Evolutionary conservation across 1,140 invertebrate species (phyloP), one percentile per base, ranked within the genome.

Genomic region (Drosophila sechellia): DNA sequence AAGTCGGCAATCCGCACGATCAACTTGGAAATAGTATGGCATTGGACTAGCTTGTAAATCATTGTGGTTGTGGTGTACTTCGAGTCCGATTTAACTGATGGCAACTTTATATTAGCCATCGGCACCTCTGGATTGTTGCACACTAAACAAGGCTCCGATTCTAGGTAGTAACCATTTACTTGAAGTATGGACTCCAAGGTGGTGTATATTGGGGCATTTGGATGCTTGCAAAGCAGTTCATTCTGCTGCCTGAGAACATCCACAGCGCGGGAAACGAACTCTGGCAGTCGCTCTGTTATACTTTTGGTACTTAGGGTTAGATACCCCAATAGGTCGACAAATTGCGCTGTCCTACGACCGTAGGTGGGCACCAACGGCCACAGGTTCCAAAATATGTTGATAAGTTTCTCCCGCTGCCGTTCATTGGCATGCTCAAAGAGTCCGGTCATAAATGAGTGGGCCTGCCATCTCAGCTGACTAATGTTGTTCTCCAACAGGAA

Each of bases 11-110:
- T 98, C 45, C 98, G 95, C 12, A 99, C 94, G 5, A 96, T 97
- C 56, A 99, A 97, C 81, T 98, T 97, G 79, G 97, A 98, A 54
- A 99, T 98, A 54, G 96, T 98, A 90, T 99, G 97, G 91, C 97
- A 97, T 49, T 97, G 97, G 34, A 98, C 95, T 48, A 99, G 93
- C 93, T 99, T 99, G 1, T 99, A 97, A 53, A 99, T 98, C 93
- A 99, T 98, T 3, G 98, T 99, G 3, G 97, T 99, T 1, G 98
- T 99, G 0, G 98, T 99, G 91, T 98, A 99, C 93, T 99, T 98
- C 0, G 98, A 98, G 93, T 99, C 98, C 40, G 97, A 96, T 94
- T 99, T 99, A 6, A 99, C 97, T 0, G 97, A 95, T 0, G 97
- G 97, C 35, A 99, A 93, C 93, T 99, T 99, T 42, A 99, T 96